These are phyloP conservation scores for Bombyx huttoni DNA, from an alignment of 2,888 invertebrate genomes.

Conservation along the genomic window DNA sequence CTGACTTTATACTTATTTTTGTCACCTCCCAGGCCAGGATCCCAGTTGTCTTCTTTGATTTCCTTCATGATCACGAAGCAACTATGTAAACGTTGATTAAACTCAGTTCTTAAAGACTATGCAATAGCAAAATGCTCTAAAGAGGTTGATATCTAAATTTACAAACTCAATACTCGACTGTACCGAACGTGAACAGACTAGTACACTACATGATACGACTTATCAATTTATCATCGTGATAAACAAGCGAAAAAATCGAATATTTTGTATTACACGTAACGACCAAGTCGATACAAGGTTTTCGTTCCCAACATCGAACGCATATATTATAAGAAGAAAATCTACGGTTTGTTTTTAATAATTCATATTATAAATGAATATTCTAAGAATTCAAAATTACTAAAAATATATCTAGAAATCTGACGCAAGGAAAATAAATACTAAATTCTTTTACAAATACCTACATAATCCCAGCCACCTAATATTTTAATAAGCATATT, in stretches of 20 bases:
- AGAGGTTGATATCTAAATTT: slow-evolving; percentile 1
- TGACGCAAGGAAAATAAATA: no score
- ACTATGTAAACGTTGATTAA: slow-evolving; percentile 4
- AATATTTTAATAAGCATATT: no score
- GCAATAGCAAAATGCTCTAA: slow-evolving; percentile 1
- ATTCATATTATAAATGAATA: no score
- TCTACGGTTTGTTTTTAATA: background rate
- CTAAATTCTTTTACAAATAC: no score
- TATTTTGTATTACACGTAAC: slow-evolving; percentile 7
- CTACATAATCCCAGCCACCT: no score
- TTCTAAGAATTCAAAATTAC: no score
- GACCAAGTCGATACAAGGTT: background rate
- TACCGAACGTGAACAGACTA: slow-evolving; percentile 11
- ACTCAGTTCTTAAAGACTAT: slow-evolving; percentile 4
- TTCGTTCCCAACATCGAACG: background rate
- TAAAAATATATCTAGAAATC: no score
- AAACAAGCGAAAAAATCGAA: slow-evolving; percentile 10
- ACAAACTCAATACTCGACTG: slow-evolving; percentile 5
- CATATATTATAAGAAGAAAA: background rate
- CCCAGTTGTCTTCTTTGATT: slow-evolving; percentile 16
- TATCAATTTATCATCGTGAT: slow-evolving; percentile 27
- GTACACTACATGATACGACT: slow-evolving; percentile 15
- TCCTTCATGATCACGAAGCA: slow-evolving; percentile 24
- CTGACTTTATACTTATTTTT: slow-evolving; percentile 17
- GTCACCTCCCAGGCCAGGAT: slow-evolving; percentile 14